Conservation (phyloP, 1,140 invertebrate genomes). For the Trachelipus rathkii region DNA sequence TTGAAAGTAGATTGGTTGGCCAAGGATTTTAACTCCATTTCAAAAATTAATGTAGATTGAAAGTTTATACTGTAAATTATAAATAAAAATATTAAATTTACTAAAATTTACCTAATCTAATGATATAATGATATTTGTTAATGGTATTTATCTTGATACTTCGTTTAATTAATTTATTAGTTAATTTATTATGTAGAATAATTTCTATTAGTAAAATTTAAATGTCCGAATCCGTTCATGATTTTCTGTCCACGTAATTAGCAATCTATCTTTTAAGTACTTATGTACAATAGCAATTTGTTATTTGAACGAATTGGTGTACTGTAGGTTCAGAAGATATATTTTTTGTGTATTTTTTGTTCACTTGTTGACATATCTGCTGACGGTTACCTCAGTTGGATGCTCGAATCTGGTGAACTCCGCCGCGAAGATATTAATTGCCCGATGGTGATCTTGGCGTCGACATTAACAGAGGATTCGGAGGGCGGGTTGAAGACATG, state of each 20-base stretch:
- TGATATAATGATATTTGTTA: no score
- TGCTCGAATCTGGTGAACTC: slow-evolving; percentile 90
- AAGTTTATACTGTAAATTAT: no score
- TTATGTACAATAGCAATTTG: not conserved
- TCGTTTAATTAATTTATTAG: no score
- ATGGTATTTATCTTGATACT: no score
- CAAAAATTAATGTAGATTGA: no score
- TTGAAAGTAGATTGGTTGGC: no score
- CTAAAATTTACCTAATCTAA: no score
- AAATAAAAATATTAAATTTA: no score
- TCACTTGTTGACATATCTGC: slow-evolving; percentile 85
- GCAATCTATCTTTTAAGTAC: no score
- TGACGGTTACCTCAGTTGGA: slow-evolving; percentile 84
- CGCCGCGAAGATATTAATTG: slow-evolving; percentile 89
- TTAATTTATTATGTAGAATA: not conserved
- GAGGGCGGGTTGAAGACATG: slow-evolving; percentile 79
- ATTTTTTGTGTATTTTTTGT: slow-evolving; percentile 45
- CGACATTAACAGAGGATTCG: slow-evolving; percentile 69
- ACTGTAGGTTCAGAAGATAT: not conserved
- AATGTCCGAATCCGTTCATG: not conserved
- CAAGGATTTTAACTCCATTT: no score
- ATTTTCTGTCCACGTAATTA: not conserved
- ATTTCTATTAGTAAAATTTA: not conserved
- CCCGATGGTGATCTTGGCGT: slow-evolving; percentile 84
- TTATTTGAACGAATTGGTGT: not conserved